Conservation (phyloP, 2,113 vertebrate genomes). For the Panthera uncia region DNA sequence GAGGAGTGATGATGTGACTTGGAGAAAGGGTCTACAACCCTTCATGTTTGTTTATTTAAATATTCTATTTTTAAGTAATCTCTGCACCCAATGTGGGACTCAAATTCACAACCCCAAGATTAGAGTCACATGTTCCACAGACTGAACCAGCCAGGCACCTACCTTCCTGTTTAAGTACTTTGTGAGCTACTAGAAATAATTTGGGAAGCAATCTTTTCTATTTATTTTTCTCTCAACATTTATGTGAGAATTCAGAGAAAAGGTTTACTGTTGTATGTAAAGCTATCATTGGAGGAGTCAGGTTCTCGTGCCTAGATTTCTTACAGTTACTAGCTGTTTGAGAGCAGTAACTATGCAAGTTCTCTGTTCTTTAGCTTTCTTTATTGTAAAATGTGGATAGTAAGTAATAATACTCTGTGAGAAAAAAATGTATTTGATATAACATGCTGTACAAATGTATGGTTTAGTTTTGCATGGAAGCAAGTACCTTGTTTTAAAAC, state of each 20-base stretch:
- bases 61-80: background rate
- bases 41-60: background rate
- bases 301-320: background rate
- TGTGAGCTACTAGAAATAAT: constrained; percentile 46
- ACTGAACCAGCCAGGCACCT: background rate
- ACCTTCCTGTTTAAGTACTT: background rate
- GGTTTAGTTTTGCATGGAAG: background rate
- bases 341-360: background rate
- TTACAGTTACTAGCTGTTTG: background rate
- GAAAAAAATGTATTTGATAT: constrained; percentile 1
- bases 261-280: background rate
- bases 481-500: background rate
- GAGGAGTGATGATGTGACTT: background rate
- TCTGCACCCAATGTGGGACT: background rate
- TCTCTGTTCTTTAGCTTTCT: constrained; percentile 16
- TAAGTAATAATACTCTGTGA: background rate
- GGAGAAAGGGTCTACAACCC: background rate
- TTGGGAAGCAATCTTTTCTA: background rate
- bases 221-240: background rate
- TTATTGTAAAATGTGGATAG: constrained; percentile 15
- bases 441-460: background rate
- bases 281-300: background rate
- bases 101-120: background rate
- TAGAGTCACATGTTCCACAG: background rate
- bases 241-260: background rate